Evolutionary conservation across 2,888 invertebrate species (phyloP).

Genomic region (Julus scandinavius): DNA sequence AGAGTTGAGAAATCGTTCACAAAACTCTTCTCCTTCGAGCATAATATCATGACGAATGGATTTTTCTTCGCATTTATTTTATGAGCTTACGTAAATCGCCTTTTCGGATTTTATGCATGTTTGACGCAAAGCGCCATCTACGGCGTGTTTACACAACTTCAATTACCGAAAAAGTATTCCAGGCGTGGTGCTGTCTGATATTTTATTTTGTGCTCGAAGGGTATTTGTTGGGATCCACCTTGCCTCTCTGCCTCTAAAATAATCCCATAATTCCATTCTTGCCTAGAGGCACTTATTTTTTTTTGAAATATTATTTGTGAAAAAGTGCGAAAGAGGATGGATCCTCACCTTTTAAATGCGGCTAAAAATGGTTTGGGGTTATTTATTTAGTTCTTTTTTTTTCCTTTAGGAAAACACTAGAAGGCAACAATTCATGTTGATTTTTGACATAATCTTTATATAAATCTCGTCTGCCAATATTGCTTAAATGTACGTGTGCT

Average conservation of each 20-base stretch:
- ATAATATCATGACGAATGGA: constrained; percentile 45
- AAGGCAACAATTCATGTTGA: constrained; percentile 37
- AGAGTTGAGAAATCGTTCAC: constrained; percentile 11
- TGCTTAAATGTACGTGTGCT: not conserved
- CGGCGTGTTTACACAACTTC: constrained; percentile 14
- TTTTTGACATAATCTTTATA: constrained; percentile 30
- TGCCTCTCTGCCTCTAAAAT: constrained; percentile 24
- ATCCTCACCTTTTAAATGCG: constrained; percentile 10
- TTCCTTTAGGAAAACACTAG: not conserved
- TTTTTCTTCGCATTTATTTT: constrained; percentile 44
- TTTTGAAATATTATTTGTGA: constrained; percentile 20
- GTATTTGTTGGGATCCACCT: not conserved
- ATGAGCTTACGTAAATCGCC: constrained; percentile 7
- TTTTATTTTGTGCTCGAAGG: not conserved
- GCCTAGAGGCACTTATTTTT: constrained; percentile 19
- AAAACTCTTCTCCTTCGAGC: constrained; percentile 23
- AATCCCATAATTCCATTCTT: constrained; percentile 16
- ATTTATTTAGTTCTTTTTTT: constrained; percentile 30
- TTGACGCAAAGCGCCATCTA: constrained; percentile 4
- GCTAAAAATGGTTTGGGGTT: constrained; percentile 33
- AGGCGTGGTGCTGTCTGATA: not conserved
- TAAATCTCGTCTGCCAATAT: constrained; percentile 43
- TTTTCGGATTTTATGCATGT: constrained; percentile 29
- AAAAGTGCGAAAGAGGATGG: constrained; percentile 45
- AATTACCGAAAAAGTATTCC: not conserved